Percentiles rank a stretch among this genome's conserved stretches.
Conservation (phyloP, 2,888 invertebrate genomes). For the Ormyrus nitidulus region DNA sequence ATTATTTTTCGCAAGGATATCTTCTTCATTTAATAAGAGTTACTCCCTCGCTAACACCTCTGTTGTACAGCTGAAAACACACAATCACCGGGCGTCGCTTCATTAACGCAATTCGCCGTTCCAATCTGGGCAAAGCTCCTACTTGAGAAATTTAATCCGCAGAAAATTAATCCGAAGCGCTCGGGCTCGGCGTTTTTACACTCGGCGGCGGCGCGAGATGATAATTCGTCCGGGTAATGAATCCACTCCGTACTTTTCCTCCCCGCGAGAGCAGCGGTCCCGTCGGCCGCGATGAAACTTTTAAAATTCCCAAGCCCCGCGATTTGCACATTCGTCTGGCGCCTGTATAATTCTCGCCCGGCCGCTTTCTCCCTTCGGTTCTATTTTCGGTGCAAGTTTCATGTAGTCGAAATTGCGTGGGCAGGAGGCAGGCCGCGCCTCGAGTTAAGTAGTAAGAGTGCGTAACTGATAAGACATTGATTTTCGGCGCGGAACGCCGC, state of each 20-base stretch:
- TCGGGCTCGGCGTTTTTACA: too few species aligned
- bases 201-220: background rate
- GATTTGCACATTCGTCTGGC: background rate
- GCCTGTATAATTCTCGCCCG: background rate
- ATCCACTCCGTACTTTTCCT: background rate
- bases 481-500: background rate
- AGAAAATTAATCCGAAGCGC: slow-evolving; percentile 12
- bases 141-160: slow-evolving; percentile 15
- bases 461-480: slow-evolving; percentile 29
- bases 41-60: background rate
- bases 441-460: slow-evolving; percentile 11
- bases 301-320: background rate
- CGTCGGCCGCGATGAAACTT: background rate
- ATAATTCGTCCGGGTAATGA: slow-evolving; percentile 19
- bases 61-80: background rate
- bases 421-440: background rate
- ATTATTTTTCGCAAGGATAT: too few species aligned
- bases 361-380: background rate
- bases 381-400: slow-evolving; percentile 13
- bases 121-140: slow-evolving; percentile 1
- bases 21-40: too few species aligned
- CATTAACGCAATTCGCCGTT: background rate
- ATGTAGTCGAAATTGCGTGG: background rate
- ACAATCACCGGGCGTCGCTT: background rate
- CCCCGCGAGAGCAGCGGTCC: background rate